Percentiles rank a stretch among this genome's conserved stretches.
Conservation (phyloP, 2,888 invertebrate species). For the Pollenia griseotomentosa region DNA sequence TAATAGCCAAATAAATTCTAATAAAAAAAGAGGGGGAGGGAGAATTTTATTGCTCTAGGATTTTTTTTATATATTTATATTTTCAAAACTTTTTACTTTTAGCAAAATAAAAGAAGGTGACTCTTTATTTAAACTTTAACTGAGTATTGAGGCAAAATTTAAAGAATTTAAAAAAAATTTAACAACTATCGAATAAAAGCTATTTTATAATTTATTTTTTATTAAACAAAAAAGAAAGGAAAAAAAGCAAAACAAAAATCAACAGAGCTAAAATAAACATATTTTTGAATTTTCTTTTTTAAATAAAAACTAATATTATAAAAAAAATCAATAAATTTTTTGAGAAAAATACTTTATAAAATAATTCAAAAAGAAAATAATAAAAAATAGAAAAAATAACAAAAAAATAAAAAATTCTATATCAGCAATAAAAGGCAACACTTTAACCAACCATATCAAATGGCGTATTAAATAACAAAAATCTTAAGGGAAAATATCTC, state of each 20-base stretch:
- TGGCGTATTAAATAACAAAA: conserved; percentile 76
- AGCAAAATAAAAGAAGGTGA: no score
- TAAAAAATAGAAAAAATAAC: conserved; percentile 43
- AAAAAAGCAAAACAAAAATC: conserved; percentile 10
- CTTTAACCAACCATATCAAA: conserved; percentile 81
- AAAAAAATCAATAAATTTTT: conserved; percentile 48
- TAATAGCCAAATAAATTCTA: no score
- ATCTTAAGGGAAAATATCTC: conserved; percentile 58
- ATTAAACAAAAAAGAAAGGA: conserved; percentile 49
- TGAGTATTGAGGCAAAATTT: neutral
- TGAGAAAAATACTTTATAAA: conserved; percentile 64
- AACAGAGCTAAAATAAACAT: conserved; percentile 60
- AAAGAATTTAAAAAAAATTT: conserved; percentile 39
- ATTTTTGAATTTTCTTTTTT: conserved; percentile 68
- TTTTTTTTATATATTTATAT: no score
- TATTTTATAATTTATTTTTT: conserved; percentile 73
- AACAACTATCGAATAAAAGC: conserved; percentile 22
- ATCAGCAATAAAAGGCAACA: conserved; percentile 81
- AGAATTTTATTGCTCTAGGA: no score
- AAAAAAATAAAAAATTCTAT: conserved; percentile 74
- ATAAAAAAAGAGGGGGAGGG: no score
- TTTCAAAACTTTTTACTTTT: no score
- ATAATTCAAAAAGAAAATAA: conserved; percentile 44
- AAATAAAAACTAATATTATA: conserved; percentile 38
- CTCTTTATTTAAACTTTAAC: neutral